A percentile compares a stretch with the other conserved stretches of the same genome.
Evolutionary conservation across 2,797 vertebrate species (phyloP).

Genomic region (Apogon hyalosoma): DNA sequence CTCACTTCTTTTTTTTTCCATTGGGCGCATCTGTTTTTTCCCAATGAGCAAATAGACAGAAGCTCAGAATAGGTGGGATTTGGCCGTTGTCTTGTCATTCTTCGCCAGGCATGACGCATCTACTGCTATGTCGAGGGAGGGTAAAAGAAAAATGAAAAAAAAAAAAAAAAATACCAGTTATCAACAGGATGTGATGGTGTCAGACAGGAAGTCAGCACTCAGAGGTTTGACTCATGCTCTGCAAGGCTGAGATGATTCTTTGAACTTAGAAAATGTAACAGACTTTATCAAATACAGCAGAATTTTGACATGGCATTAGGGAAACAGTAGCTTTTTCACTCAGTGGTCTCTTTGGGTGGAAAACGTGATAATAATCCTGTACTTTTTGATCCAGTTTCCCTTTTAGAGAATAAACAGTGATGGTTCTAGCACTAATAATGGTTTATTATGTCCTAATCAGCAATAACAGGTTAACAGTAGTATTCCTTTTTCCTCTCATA

Average conservation of each 20-base stretch:
- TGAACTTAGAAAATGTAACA: background rate
- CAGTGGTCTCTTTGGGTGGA: background rate
- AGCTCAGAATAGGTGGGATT: constrained; percentile 59
- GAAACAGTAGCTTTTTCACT: background rate
- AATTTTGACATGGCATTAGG: background rate
- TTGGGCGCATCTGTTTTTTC: constrained; percentile 58
- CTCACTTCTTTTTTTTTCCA: constrained; percentile 4
- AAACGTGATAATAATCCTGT: background rate
- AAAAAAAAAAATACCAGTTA: constrained; percentile 33
- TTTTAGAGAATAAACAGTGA: too few relatives aligned
- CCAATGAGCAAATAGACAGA: constrained; percentile 52
- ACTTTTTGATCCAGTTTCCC: too few relatives aligned
- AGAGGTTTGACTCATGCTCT: constrained; percentile 44
- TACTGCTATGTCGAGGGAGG: constrained; percentile 56
- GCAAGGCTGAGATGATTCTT: constrained; percentile 20
- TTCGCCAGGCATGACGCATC: constrained; percentile 53
- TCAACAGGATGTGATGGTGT: constrained; percentile 84
- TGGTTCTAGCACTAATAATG: too few relatives aligned
- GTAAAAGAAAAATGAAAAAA: constrained; percentile 7
- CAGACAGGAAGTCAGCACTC: constrained; percentile 79
- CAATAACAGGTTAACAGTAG: background rate
- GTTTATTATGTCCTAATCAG: too few relatives aligned
- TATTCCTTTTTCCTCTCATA: background rate
- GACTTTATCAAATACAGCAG: background rate
- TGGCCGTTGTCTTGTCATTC: constrained; percentile 52